phyloP scores from a whole-genome alignment of 2,797 vertebrate genomes.

The Mus spretus region DNA sequence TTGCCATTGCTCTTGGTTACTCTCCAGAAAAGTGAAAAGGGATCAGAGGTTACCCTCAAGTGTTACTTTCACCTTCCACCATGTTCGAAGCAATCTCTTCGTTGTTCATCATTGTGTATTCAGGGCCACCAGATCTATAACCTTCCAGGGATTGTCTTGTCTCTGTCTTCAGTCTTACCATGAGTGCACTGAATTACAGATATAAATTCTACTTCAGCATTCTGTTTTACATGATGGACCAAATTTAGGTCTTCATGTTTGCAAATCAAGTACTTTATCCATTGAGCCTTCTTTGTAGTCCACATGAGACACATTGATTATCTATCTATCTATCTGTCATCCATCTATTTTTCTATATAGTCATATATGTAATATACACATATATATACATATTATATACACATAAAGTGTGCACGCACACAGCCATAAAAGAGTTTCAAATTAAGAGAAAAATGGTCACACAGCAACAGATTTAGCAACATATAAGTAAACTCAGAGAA shows the following conservation, averaged over 20 bases:
- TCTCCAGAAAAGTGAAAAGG: not conserved
- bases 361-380: not conserved
- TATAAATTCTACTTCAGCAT: not conserved
- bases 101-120: not conserved
- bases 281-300: not conserved
- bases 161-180: not conserved
- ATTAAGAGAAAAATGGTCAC: not conserved
- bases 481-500: conserved; percentile 12
- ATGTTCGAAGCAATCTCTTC: not conserved
- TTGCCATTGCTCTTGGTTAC: not conserved
- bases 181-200: not conserved
- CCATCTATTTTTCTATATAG: not conserved
- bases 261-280: not conserved
- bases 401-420: not conserved
- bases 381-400: not conserved
- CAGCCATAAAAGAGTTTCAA: not conserved
- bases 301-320: not conserved
- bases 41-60: not conserved
- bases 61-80: not conserved
- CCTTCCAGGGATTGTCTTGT: not conserved
- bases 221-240: not conserved
- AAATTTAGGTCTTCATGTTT: not conserved
- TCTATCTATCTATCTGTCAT: not conserved
- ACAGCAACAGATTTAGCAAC: not conserved
- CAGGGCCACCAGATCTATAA: not conserved